phyloP scores from a whole-genome alignment of 1,140 invertebrate species.

The Drosophila ironensis region DNA sequence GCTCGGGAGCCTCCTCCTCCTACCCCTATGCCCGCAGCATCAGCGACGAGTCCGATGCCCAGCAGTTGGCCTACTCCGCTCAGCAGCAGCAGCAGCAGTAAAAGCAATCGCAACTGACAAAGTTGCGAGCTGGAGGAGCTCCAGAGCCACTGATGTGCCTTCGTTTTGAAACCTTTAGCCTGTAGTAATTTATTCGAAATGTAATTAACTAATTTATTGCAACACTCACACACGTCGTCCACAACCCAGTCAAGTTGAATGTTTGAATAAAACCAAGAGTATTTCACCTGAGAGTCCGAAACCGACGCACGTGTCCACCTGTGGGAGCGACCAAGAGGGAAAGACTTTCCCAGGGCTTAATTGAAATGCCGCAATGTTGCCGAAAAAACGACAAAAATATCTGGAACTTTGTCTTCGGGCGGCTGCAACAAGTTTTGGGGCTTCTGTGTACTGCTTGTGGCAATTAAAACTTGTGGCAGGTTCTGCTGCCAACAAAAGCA shows the following conservation, averaged over 20 bases:
- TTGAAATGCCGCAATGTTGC: slow-evolving; percentile 37
- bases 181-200: slow-evolving; percentile 72
- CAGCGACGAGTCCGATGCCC: slow-evolving; percentile 83
- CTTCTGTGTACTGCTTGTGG: too few species aligned
- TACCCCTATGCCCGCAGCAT: slow-evolving; percentile 85
- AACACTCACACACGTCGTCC: slow-evolving; percentile 29
- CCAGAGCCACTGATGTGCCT: slow-evolving; percentile 59
- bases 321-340: slow-evolving; percentile 2
- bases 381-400: slow-evolving; percentile 35
- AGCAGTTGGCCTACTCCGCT: slow-evolving; percentile 71
- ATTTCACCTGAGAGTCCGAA: slow-evolving; percentile 26
- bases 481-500: slow-evolving; percentile 13
- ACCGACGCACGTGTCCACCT: slow-evolving; percentile 42
- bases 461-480: slow-evolving; percentile 66
- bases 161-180: slow-evolving; percentile 61
- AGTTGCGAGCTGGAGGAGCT: slow-evolving; percentile 20
- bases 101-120: slow-evolving; percentile 16
- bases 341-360: slow-evolving; percentile 59
- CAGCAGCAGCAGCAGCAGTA: slow-evolving; percentile 47
- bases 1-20: slow-evolving; percentile 78
- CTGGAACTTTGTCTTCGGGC: slow-evolving; percentile 35
- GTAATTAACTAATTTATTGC: slow-evolving; percentile 73
- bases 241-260: slow-evolving; percentile 46
- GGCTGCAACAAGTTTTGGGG: slow-evolving; percentile 49
- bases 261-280: slow-evolving; percentile 64